phyloP scores from a whole-genome alignment of 1,140 invertebrate species.

The Neoseiulus cucumeris region DNA sequence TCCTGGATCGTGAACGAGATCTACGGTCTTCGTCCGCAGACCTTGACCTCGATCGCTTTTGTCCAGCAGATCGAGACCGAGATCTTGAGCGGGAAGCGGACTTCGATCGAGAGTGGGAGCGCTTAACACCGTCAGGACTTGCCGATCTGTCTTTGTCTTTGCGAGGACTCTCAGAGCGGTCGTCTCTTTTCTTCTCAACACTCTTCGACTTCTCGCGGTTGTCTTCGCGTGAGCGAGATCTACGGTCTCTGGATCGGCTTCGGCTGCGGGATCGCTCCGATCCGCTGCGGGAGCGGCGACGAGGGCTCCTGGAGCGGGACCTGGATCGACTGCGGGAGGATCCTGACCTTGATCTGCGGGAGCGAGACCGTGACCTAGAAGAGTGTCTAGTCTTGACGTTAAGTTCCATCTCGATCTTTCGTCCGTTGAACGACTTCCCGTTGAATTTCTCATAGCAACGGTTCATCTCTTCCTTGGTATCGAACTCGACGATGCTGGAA shows the following conservation, averaged over 20 bases:
- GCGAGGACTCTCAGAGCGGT: background rate
- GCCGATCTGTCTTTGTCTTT: background rate
- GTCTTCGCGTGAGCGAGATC: background rate
- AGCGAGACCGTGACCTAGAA: background rate
- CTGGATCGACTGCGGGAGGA: background rate
- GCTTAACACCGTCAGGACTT: background rate
- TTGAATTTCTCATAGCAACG: conserved; percentile 10
- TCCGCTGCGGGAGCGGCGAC: background rate
- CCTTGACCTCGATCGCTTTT: background rate
- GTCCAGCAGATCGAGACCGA: background rate
- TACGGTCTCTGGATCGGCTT: background rate
- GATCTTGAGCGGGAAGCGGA: conserved; percentile 6
- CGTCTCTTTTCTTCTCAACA: background rate
- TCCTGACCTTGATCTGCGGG: background rate
- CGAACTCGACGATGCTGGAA: background rate
- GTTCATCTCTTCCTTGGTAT: conserved; percentile 6
- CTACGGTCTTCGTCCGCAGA: background rate
- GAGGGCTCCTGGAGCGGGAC: background rate
- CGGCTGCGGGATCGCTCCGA: background rate
- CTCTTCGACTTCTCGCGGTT: conserved; percentile 8
- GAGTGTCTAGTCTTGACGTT: background rate
- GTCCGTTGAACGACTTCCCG: conserved; percentile 2
- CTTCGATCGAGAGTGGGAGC: background rate
- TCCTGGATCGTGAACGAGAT: background rate
- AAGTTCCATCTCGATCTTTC: conserved; percentile 2